Base-by-base conservation (phyloP, 2,888 invertebrate genomes). In the Nomada ferruginata region DNA sequence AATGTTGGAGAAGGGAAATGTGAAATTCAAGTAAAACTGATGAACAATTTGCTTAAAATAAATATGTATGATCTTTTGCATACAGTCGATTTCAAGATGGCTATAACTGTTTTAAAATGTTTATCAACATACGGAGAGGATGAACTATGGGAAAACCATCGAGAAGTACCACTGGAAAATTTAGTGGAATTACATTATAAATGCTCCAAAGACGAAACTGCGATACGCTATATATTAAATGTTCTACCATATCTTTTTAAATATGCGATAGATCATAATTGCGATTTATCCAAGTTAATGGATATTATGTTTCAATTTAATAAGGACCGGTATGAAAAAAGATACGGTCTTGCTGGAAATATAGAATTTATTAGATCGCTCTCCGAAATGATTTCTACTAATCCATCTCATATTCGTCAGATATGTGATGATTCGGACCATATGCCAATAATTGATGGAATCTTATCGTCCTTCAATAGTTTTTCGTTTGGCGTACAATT, bases 351-450 rank as follows among this genome's bases (percentile, higher is more conserved):
- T 2, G 70, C 91, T 20, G 91, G 94, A 29, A 88, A 93, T 29
- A 82, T 93, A n/a, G 91, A 92, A 18, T 91, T 94, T 64, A 85
- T 94, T 4, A 89, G 94, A 36, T 94, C 94, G 70, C 87, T 95
- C n/a, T 90, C 92, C 64, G 84, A 88, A 76, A 90, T 95, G 20
- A 91, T 93, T 65, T 85, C 92, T 89, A 66, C 92, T 1, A 92
- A 93, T 88, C 89, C 93, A 2, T 72, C 88, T 9, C 82, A 82
- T 44, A 63, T 80, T 7, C 64, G 44, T 52, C 65, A 76, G 29
- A 23, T 23, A 20, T 7, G n/a, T 20, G 11, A 57, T 2, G 9
- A 5, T 50, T 26, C 9, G 0, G 26, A 53, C 2, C 23, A 72
- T 7, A 53, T 74, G 15, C 42, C 52, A 23, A 23, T 88, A 44